These are phyloP conservation scores for Muscicapa comitata DNA, from an alignment of 2,797 vertebrate genomes.

Conservation along the genomic window DNA sequence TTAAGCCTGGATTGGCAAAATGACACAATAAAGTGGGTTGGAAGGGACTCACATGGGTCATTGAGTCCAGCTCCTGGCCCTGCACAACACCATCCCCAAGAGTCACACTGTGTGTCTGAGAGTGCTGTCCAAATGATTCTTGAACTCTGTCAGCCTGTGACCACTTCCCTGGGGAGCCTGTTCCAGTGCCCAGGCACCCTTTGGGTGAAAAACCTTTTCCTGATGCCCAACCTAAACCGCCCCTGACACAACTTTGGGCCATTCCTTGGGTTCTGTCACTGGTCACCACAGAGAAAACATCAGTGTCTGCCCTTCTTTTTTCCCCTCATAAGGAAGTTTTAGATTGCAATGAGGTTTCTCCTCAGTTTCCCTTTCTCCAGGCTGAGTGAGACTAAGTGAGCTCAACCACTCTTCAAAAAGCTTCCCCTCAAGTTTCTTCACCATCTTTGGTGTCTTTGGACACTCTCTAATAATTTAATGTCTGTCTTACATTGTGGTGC, in stretches of 20 bases:
- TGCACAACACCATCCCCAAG: background rate
- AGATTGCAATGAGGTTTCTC: background rate
- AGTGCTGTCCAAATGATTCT: background rate
- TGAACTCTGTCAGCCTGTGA: background rate
- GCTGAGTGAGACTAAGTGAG: background rate
- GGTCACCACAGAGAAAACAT: background rate
- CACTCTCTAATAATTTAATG: fast-evolving
- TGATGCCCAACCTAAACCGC: background rate
- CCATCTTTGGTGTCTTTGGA: background rate
- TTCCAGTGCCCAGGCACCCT: fast-evolving
- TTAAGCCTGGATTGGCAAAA: background rate
- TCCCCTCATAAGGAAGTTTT: background rate
- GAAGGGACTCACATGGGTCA: background rate
- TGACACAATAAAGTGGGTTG: too few species aligned
- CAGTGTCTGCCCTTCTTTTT: too few species aligned
- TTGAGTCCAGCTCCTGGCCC: fast-evolving
- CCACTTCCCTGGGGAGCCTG: background rate
- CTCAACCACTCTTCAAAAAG: background rate
- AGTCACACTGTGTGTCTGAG: background rate
- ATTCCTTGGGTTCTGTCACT: background rate
- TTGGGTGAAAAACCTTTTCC: background rate
- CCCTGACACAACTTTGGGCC: background rate
- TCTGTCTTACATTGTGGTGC: fast-evolving
- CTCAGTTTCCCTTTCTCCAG: background rate
- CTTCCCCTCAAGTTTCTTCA: background rate